Evolutionary conservation across 2,113 vertebrate genomes (phyloP), one percentile per base, ranked within the genome.

Genomic region (Murina feae): DNA sequence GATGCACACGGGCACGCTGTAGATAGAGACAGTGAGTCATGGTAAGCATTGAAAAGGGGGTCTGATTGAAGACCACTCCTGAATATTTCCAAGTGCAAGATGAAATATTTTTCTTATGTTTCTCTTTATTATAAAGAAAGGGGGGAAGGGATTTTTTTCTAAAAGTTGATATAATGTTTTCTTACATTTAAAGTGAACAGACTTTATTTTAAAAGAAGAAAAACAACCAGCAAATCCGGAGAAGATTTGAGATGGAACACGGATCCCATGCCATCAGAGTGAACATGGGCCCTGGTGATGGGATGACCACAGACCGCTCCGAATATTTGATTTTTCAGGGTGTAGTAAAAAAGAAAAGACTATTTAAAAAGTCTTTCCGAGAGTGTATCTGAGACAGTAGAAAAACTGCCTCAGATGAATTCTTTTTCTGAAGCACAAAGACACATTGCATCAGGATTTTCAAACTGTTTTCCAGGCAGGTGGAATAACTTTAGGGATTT

Each of bases 401-500:
- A 65, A 39, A 42, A 83, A 16, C n/a, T 47, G n/a, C 2, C 51
- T 79, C 20, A 44, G 28, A 53, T 39, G 44, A 92, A 60, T 82
- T 65, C 2, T 39, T 71, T 55, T 60, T 60, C 68, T 49, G 42
- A 76, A 79, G 23, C 13, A 25, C 1, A 72, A 79, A 32, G 9
- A 14, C 39, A 47, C 2, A 3, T 44, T 60, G 68, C 10, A 58
- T 74, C 25, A 75, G 25, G 9, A 49, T 44, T 82, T 74, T 65
- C 55, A 74, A 75, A 82, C 63, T 44, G 21, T 83, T 84, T 47
- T 86, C 60, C 60, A 89, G 55, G 79, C 69, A 83, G n/a, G 28
- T 37, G 63, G 65, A 93, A 28, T 69, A 84, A 84, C 80, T 93
- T 86, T 17, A 75, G 84, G 79, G 84, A 86, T 75, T 93, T 11